Evolutionary conservation across 2,797 vertebrate genomes (phyloP), one percentile per base, ranked within the genome.

Genomic region (Calcarius lapponicus): DNA sequence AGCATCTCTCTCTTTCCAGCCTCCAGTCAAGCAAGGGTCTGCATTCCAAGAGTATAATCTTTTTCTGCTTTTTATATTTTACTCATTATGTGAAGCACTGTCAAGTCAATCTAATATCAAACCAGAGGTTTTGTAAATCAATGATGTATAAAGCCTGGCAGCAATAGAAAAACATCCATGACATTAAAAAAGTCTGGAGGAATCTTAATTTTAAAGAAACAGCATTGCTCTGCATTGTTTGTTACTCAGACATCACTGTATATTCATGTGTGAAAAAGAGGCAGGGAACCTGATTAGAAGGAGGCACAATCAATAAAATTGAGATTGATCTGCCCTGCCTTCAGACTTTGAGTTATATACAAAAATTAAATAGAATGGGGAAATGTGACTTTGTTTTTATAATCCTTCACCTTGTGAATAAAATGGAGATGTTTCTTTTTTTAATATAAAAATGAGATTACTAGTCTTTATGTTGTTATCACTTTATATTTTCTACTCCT

Each of bases 121-220:
- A 91, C 4, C 21, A 1, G 4, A 91, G 48, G 7, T 91, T 95
- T 93, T 85, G 53, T 67, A 89, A 95, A 85, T 85, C 74, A 76
- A 13, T 1, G 20, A 45, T 66, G 29, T 92, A 84, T 80, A 91
- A 90, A 93, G 70, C 43, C 70, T 76, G 31, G 19, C 42, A 92
- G 69, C 50, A 82, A 57, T 11, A 92, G 54, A 66, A 90, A 94
- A 93, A 15, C n/a, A 78, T 96, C 61, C 47, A 53, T 72, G 72
- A 62, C 22, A 26, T 80, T 34, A 45, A 80, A 64, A 66, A 45
- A 29, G 8, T 58, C 45, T 50, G 17, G 26, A 38, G 24, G 24
- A 86, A 62, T 75, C 69, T 83, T 80, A 82, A 69, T 93, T 94
- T 96, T 95, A 86, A 95, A 92, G 81, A 51, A 66, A 24, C 28